Evolutionary conservation across 1,140 invertebrate genomes (phyloP).

Genomic region (Aplysia californica): DNA sequence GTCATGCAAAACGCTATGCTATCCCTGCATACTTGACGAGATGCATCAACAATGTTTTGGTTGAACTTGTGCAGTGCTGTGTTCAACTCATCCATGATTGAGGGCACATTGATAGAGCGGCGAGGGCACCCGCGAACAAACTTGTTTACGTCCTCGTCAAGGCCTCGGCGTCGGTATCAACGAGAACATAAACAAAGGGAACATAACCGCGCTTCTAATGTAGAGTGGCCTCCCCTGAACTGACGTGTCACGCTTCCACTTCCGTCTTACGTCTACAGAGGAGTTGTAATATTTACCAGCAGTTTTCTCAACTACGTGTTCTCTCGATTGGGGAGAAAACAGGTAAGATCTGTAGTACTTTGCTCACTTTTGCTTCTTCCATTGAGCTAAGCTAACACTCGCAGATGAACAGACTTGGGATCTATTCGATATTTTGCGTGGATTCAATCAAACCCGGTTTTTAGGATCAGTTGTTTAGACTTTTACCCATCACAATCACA

Average conservation of each 20-base stretch:
- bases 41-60: slow-evolving; percentile 33
- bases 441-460: too few relatives aligned
- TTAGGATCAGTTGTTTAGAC: too few relatives aligned
- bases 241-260: slow-evolving; percentile 1
- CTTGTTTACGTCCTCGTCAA: slow-evolving; percentile 23
- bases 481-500: too few relatives aligned
- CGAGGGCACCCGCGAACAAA: too few relatives aligned
- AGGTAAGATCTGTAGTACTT: too few relatives aligned
- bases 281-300: background rate
- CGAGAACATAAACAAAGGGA: slow-evolving; percentile 25
- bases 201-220: background rate
- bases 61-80: slow-evolving; percentile 27
- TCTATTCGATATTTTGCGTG: too few relatives aligned
- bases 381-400: too few relatives aligned
- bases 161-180: slow-evolving; percentile 27
- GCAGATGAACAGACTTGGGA: too few relatives aligned
- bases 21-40: slow-evolving; percentile 28
- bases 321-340: too few relatives aligned
- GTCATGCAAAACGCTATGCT: slow-evolving; percentile 33
- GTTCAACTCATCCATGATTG: slow-evolving; percentile 34
- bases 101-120: too few relatives aligned
- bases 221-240: slow-evolving; percentile 7
- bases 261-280: background rate
- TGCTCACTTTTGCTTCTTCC: too few relatives aligned
- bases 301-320: background rate